A percentile compares a stretch with the other conserved stretches of the same genome.
These are phyloP conservation scores for Lepidocyrtoides sp. DNA, from an alignment of 2,888 invertebrate species.

Conservation along the genomic window DNA sequence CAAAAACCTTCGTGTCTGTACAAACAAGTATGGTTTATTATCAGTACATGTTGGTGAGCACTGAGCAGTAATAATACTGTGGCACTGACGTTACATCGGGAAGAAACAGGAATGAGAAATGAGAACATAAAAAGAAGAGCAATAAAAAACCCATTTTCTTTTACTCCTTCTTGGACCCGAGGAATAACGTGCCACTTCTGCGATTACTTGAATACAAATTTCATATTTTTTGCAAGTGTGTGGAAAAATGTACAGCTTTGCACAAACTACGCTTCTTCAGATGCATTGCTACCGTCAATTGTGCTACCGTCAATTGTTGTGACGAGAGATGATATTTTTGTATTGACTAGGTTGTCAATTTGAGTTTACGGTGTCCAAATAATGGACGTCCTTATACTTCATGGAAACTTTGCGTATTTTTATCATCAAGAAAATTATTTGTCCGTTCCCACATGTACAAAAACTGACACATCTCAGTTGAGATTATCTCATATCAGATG, in stretches of 20 bases:
- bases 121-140: conserved; percentile 51
- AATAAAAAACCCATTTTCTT: conserved; percentile 68
- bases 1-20: neutral
- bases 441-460: no score
- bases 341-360: no score
- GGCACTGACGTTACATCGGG: neutral
- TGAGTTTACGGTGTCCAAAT: no score
- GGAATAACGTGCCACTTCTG: neutral
- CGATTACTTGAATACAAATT: neutral
- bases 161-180: conserved; percentile 15
- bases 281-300: no score
- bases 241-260: neutral
- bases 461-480: no score
- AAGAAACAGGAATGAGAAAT: conserved; percentile 56
- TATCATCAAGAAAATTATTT: no score
- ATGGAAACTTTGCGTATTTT: no score
- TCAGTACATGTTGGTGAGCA: neutral
- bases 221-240: conserved; percentile 23
- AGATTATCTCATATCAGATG: no score
- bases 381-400: no score
- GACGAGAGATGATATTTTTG: no score
- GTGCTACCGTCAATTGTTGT: no score
- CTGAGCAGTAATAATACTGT: neutral
- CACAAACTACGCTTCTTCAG: no score
- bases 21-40: neutral